These are phyloP conservation scores for Phenganax marumi DNA, from an alignment of 92 coral and sea anemone species.

Conservation along the genomic window DNA sequence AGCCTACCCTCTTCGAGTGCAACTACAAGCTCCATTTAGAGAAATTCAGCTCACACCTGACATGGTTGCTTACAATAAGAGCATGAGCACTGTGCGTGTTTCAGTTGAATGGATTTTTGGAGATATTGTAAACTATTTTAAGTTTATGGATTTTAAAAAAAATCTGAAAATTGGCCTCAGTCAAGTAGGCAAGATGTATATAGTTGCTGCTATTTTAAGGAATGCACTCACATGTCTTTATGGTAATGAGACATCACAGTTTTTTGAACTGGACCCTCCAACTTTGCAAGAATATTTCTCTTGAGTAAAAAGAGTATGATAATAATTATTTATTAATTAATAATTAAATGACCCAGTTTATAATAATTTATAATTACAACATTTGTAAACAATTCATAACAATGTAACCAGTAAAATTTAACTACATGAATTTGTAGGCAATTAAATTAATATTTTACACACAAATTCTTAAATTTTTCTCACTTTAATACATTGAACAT, in stretches of 20 bases:
- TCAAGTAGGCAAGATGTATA: not conserved
- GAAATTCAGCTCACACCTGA: not conserved
- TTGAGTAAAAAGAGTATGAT: not conserved
- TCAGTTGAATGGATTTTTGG: slow-evolving; percentile 13
- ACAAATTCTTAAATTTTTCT: too few species aligned
- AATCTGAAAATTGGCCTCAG: too few species aligned
- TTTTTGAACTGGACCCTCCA: slow-evolving; percentile 10
- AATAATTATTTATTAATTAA: not conserved
- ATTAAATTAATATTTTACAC: too few species aligned
- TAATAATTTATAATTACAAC: too few species aligned
- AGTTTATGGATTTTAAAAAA: not conserved
- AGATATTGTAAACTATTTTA: slow-evolving; percentile 6
- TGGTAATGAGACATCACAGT: not conserved
- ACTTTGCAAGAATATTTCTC: not conserved
- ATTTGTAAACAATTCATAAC: too few species aligned
- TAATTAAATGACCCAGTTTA: too few species aligned
- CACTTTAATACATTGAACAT: too few species aligned
- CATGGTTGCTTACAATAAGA: slow-evolving; percentile 4
- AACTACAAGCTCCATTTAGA: slow-evolving; percentile 16
- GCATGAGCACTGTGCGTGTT: not conserved
- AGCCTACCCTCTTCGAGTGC: slow-evolving; percentile 6
- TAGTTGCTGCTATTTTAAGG: slow-evolving; percentile 6
- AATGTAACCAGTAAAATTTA: too few species aligned
- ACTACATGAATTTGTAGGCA: too few species aligned
- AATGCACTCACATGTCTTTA: not conserved